Evolutionary conservation across 2,797 vertebrate species (phyloP).

Genomic region (Zenarchopterus dispar): DNA sequence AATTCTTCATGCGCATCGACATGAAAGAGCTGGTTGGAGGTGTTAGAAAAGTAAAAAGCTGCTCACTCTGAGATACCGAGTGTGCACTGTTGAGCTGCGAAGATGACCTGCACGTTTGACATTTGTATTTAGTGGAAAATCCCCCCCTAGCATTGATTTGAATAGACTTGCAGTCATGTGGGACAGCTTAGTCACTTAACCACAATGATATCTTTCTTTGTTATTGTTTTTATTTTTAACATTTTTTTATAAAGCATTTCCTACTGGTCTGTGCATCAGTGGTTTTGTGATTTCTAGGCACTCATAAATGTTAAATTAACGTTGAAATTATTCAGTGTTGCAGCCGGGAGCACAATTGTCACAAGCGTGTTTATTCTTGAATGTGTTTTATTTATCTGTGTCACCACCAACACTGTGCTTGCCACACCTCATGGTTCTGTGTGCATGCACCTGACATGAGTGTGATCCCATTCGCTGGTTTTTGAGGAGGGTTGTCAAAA

Average conservation of each 20-base stretch:
- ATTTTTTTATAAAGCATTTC: not conserved
- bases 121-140: no score
- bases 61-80: no score
- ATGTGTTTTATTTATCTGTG: not conserved
- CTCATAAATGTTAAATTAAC: no score
- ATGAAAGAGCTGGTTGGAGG: not conserved
- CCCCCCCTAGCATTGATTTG: no score
- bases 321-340: no score
- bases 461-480: constrained; percentile 21
- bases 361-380: not conserved
- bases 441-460: constrained; percentile 15
- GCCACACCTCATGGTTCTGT: constrained; percentile 10
- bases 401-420: constrained; percentile 15
- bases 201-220: not conserved
- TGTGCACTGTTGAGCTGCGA: no score
- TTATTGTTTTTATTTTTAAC: not conserved
- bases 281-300: not conserved
- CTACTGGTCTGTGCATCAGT: no score
- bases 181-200: constrained; percentile 3
- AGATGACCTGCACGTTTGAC: no score
- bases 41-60: no score
- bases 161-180: not conserved
- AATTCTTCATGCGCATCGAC: constrained; percentile 17
- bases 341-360: not conserved
- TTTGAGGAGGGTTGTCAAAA: constrained; percentile 39